Base-by-base conservation (phyloP, 2,888 invertebrate species). In the Portevinia maculata region DNA sequence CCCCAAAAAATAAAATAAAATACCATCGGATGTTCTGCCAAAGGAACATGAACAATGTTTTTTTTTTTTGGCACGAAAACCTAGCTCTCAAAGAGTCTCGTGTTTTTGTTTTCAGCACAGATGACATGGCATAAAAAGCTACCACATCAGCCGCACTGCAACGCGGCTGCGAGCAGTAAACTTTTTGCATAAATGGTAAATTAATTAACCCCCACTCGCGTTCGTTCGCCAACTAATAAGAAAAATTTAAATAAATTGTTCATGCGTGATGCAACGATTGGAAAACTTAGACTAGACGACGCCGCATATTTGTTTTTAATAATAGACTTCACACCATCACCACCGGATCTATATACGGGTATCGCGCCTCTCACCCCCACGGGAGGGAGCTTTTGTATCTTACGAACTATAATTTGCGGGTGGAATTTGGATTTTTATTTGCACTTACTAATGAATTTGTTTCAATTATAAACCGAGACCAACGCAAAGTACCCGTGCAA, bases 211-310 rank as follows among this genome's bases (percentile, higher is more conserved):
- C 41, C 8, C 28, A 13, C 41, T 15, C 17, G 24, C 13, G 24
- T 9, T 7, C 34, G 34, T 11, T 9, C 28, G 53, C 13, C 52
- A 52, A 39, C 32, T 60, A 57, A 52, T 52, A 59, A 67, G 52
- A 50, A 55, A 17, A 78, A 70, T 64, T 71, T 64, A 39, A 73
- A 73, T 65, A 70, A 81, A 65, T 75, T 71, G 70, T 52, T 75
- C 50, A 71, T 65, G 70, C 70, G 70, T 81, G 81, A 65, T 81
- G 81, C 75, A 81, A 46, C 59, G 70, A 65, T 70, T 75, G 70
- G 65, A 81, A 75, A 81, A 75, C 65, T 81, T 75, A 81, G 81
- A 81, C 81, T 53, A 70, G 65, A 41, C 81, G 76, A 69, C 81
- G 76, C 75, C 81, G 57, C 52, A 50, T 57, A 64, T 71, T 71